Evolutionary conservation across 1,140 invertebrate genomes (phyloP), one percentile per base, ranked within the genome.

Genomic region (Philaenus spumarius): DNA sequence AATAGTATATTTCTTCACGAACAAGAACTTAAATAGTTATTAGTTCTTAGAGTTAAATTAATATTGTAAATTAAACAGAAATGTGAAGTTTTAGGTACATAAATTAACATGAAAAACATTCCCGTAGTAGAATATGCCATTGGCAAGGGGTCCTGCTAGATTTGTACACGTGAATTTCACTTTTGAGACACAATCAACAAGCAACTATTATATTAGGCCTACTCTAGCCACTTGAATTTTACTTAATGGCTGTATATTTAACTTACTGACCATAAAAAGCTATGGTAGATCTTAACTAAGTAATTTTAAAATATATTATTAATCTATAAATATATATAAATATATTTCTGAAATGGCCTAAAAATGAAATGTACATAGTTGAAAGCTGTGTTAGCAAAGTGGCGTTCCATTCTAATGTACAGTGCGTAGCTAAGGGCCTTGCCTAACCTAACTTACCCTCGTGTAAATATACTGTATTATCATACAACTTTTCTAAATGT

Each of bases 341-440:
- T 30, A 30, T 39, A 53, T 39, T 39, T 53, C 34, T 53, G 50
- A 53, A 53, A 53, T 47, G 50, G 50, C 50, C 50, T 53, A 53
- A 53, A 53, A 3, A 22, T 20, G 50, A 51, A 39, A n/a, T 51
- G 50, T 53, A 53, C 23, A 53, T 39, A 53, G 30, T 39, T 39
- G 23, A 53, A 19, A 37, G 17, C 35, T 53, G 35, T 7, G 23
- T 14, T 37, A 22, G 22, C 15, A 26, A 19, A 50, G 26, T 30
- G 47, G 50, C 50, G 50, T 53, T 53, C 34, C 50, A 53, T 53
- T 53, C 50, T 53, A 53, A 53, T 53, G 50, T 53, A 53, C 50
- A 53, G 50, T 19, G n/a, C 22, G 50, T 53, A 53, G 50, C 14
- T n/a, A n/a, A n/a, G 37, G 50, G 7, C 15, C 45, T 14, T 23